Evolutionary conservation across 2,888 invertebrate species (phyloP).

Genomic region (Leptopterna dolabrata): DNA sequence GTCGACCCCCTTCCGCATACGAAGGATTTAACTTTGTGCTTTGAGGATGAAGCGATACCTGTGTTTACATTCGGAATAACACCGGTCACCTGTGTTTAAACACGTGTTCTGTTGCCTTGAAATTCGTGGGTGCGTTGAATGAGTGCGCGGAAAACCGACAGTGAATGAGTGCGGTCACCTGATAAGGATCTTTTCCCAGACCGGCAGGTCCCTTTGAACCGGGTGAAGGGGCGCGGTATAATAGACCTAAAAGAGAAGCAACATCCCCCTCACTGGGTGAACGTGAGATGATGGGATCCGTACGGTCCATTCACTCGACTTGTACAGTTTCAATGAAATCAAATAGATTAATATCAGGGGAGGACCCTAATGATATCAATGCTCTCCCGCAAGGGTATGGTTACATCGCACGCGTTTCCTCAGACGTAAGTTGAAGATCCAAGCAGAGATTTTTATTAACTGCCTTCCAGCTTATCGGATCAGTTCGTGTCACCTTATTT

Average conservation of each 20-base stretch:
- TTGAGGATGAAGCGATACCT: background rate
- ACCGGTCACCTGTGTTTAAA: conserved; percentile 18
- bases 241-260: background rate
- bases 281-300: background rate
- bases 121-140: background rate
- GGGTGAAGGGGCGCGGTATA: background rate
- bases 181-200: conserved; percentile 29
- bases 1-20: background rate
- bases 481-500: background rate
- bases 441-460: background rate
- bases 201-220: background rate
- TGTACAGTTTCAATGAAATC: background rate
- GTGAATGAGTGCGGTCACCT: background rate
- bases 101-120: background rate
- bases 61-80: conserved; percentile 5
- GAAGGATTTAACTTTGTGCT: background rate
- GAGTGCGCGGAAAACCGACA: background rate
- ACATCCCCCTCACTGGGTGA: background rate
- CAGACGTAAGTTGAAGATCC: background rate
- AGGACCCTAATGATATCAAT: background rate
- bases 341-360: background rate
- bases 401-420: background rate
- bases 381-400: background rate
- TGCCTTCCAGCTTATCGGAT: background rate
- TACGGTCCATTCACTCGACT: background rate